Percentiles rank a stretch among this genome's conserved stretches.
phyloP scores from a whole-genome alignment of 35 echinoderm and acorn worm genomes.

The Hemicentrotus pulcherrimus region DNA sequence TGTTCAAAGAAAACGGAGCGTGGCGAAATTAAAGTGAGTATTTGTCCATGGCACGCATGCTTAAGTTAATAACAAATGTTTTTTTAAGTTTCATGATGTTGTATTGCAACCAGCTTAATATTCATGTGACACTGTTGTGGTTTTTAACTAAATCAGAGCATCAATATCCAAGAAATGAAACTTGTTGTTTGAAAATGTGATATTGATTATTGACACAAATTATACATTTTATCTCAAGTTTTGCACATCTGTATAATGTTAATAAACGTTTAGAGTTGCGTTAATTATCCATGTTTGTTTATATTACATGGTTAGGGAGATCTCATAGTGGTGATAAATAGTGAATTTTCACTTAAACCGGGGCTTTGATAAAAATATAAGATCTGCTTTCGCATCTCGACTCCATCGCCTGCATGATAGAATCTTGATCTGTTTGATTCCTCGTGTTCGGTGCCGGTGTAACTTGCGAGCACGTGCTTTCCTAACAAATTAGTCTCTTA shows the following conservation, averaged over 20 bases:
- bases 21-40: not conserved
- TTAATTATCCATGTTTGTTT: no score
- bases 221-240: no score
- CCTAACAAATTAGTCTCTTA: conserved; percentile 7
- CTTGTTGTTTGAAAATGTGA: no score
- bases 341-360: not conserved
- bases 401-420: not conserved
- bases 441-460: not conserved
- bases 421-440: not conserved
- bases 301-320: no score
- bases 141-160: no score
- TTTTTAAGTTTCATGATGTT: not conserved
- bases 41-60: not conserved
- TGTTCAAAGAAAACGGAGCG: not conserved
- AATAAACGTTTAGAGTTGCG: no score
- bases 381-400: not conserved
- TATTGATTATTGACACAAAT: no score
- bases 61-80: not conserved
- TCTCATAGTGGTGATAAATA: not conserved
- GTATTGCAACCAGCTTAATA: not conserved
- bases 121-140: not conserved
- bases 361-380: not conserved
- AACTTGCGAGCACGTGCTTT: not conserved
- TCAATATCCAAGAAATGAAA: not conserved
- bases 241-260: no score